phyloP scores from a whole-genome alignment of 1,140 invertebrate species.

The Hyposmocoma kahamanoa region DNA sequence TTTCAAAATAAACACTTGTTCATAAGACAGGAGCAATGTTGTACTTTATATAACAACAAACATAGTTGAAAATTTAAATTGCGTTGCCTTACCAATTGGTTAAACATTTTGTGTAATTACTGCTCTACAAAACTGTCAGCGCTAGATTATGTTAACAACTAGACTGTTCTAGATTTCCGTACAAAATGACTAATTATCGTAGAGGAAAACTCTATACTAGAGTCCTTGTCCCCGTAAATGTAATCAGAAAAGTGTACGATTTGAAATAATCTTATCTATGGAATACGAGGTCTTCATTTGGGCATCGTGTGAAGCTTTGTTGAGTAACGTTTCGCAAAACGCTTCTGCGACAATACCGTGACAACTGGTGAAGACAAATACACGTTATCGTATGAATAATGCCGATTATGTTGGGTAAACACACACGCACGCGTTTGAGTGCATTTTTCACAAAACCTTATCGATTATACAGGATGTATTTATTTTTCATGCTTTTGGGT shows the following conservation, averaged over 20 bases:
- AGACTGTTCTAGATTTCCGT: too few relatives aligned
- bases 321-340: slow-evolving; percentile 57
- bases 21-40: too few relatives aligned
- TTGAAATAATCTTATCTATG: background rate
- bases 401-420: slow-evolving; percentile 66
- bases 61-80: too few relatives aligned
- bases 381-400: slow-evolving; percentile 72
- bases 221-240: background rate
- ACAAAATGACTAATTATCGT: too few relatives aligned
- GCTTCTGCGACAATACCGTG: slow-evolving; percentile 59
- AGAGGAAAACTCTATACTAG: background rate
- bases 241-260: background rate
- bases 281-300: background rate
- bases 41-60: too few relatives aligned
- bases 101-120: too few relatives aligned
- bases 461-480: slow-evolving; percentile 42
- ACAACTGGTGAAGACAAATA: slow-evolving; percentile 65
- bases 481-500: too few relatives aligned
- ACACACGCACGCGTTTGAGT: slow-evolving; percentile 48
- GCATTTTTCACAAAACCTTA: slow-evolving; percentile 61
- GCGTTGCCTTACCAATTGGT: too few relatives aligned
- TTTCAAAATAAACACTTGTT: too few relatives aligned
- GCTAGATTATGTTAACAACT: too few relatives aligned
- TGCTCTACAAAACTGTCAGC: too few relatives aligned
- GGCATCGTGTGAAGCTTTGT: slow-evolving; percentile 17